Percentiles rank a stretch among this genome's conserved stretches.
Evolutionary conservation across 1,140 invertebrate species (phyloP).

Genomic region (Tribolium madens): DNA sequence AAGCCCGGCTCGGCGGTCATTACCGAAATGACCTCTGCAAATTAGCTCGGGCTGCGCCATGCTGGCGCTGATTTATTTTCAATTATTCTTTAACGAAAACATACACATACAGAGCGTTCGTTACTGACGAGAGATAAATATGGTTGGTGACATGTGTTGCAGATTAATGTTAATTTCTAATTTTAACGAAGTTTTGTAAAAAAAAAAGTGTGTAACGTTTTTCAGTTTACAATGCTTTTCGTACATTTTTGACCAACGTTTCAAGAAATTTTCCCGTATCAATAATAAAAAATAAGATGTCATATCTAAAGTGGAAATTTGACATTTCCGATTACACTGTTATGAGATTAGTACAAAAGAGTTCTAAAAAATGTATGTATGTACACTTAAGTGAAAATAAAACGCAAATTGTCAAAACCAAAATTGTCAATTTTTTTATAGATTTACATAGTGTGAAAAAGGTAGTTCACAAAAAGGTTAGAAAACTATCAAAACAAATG

Average conservation of each 20-base stretch:
- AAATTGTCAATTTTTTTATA: too few relatives aligned
- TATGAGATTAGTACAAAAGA: neutral
- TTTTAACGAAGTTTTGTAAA: neutral
- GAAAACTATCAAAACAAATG: too few relatives aligned
- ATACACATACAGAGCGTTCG: conserved; percentile 4
- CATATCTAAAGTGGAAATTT: neutral
- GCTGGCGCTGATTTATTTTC: conserved; percentile 51
- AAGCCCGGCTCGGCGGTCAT: conserved; percentile 46
- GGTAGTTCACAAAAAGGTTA: too few relatives aligned
- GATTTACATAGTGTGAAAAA: too few relatives aligned
- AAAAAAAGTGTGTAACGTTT: neutral
- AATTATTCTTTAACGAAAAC: conserved; percentile 49
- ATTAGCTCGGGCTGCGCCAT: conserved; percentile 48
- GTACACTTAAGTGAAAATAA: too few relatives aligned
- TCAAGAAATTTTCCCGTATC: too few relatives aligned
- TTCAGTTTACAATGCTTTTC: neutral
- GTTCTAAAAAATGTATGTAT: too few relatives aligned
- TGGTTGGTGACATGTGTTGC: neutral
- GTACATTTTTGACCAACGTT: too few relatives aligned
- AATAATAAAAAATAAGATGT: neutral
- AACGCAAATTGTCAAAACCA: too few relatives aligned
- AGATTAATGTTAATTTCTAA: neutral
- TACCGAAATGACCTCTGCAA: conserved; percentile 54
- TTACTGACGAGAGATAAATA: neutral
- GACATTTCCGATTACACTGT: neutral